Base-by-base conservation (phyloP, 2,888 invertebrate species). In the Drosophila fulvimacula region DNA sequence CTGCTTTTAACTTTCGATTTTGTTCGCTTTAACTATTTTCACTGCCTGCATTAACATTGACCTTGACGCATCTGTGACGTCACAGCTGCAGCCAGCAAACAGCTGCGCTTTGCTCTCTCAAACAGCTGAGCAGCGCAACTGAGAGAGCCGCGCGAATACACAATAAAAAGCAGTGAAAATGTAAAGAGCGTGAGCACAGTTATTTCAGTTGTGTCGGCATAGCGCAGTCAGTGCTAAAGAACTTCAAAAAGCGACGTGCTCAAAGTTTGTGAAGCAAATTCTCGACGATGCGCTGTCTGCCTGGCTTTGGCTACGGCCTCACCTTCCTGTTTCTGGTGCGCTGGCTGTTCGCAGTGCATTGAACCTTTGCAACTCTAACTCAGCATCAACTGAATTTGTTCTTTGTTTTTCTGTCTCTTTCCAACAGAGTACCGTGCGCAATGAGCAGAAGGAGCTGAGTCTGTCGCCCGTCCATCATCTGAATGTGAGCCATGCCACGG, bases 401-500 rank as follows among this genome's bases (percentile, higher is more conserved):
- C 42, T 7, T 36, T 51, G 2, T 41, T 24, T 2, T 19, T 21
- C 3, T 46, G 3, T 56, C 59, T 58, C n/a, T 51, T n/a, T 41
- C 21, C 9, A 11, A 39, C 70, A 92, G 92, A 90, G 87, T 68
- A 91, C 90, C 55, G 91, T 92, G 27, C 90, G 90, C 64, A 91
- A 87, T 78, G 92, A 92, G 65, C 92, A 92, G 65, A 90, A 91
- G 64, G 91, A 92, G 49, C 71, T 92, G 24, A 91, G 74, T 36
- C 81, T 92, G 6, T 63, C 58, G 3, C 92, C 92, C 3, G 89
- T 89, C 1, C 93, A 93, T 67, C 74, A 85, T 41, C 39, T 92
- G 52, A 82, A 91, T 52, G 82, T 81, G 4, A 81, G 88, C 13
- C 82, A 85, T 32, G 90, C 92, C 36, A 92, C 90, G 7, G 98